Evolutionary conservation across 92 coral and sea anemone species (phyloP).

Genomic region (Zoanthus sociatus): DNA sequence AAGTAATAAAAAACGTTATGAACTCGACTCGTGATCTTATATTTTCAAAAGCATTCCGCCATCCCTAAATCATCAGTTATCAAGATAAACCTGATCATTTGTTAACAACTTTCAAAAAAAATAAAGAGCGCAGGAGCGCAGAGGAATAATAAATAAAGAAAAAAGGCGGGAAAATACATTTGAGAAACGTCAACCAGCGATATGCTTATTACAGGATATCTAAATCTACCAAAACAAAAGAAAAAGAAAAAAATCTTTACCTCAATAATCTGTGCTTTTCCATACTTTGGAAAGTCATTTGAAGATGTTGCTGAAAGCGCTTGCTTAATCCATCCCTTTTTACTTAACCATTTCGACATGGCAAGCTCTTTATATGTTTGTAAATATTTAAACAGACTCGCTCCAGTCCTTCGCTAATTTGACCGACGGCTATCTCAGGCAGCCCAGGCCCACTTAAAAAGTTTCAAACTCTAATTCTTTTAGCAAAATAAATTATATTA

Average conservation of each 20-base stretch:
- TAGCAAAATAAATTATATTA: no score
- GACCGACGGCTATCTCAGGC: neutral
- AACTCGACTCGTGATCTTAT: no score
- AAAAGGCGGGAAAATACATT: neutral
- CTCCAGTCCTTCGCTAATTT: neutral
- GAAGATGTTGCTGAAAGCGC: slow-evolving; percentile 11
- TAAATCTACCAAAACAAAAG: neutral
- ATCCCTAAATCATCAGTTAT: no score
- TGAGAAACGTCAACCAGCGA: no score
- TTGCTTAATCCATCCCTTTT: slow-evolving; percentile 4
- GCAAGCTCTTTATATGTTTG: neutral
- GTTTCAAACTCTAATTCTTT: no score
- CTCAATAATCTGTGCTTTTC: slow-evolving; percentile 64
- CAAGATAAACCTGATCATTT: no score
- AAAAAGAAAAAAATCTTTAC: slow-evolving; percentile 14
- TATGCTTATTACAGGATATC: neutral
- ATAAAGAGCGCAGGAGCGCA: neutral
- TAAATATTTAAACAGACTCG: no score
- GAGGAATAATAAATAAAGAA: neutral
- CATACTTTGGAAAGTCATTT: slow-evolving; percentile 52
- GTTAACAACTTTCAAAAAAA: no score
- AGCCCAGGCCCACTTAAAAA: neutral
- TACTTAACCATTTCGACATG: slow-evolving; percentile 4
- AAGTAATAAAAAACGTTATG: no score
- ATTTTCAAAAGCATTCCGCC: no score